A percentile compares a stretch with the other conserved stretches of the same genome.
Conservation (phyloP, 2,888 invertebrate species). For the Spialia ferax region DNA sequence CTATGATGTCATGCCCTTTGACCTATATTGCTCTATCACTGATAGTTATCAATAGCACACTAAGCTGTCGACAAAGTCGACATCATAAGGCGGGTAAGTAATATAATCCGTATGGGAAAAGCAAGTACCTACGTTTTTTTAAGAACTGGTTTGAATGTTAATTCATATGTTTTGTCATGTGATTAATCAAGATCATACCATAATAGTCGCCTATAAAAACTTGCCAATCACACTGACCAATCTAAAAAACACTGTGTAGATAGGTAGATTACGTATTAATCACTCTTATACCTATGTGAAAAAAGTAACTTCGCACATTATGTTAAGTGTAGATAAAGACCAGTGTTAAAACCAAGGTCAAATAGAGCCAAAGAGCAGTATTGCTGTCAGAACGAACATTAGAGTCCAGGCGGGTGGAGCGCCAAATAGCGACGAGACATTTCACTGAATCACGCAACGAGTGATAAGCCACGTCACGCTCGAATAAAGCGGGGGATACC, state of each 20-base stretch:
- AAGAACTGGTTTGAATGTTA: slow-evolving; percentile 31
- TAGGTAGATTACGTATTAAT: slow-evolving; percentile 23
- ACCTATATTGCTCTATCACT: slow-evolving; percentile 16
- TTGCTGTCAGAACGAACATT: slow-evolving; percentile 15
- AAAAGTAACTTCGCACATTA: slow-evolving; percentile 27
- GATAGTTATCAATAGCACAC: slow-evolving; percentile 5
- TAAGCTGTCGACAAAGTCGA: not conserved
- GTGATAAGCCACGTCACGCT: slow-evolving; percentile 46
- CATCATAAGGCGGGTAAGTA: not conserved
- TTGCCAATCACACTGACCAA: slow-evolving; percentile 7
- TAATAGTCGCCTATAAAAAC: slow-evolving; percentile 27
- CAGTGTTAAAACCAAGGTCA: slow-evolving; percentile 43
- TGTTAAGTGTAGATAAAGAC: slow-evolving; percentile 4
- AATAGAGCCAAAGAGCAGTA: slow-evolving; percentile 37
- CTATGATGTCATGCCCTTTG: slow-evolving; percentile 9
- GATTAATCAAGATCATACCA: slow-evolving; percentile 33
- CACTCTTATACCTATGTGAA: slow-evolving; percentile 19
- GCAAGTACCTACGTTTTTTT: slow-evolving; percentile 6
- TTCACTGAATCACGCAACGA: slow-evolving; percentile 27
- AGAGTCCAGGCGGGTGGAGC: slow-evolving; percentile 17
- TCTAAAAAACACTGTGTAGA: slow-evolving; percentile 10
- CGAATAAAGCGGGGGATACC: slow-evolving; percentile 42
- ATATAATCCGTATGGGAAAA: slow-evolving; percentile 3
- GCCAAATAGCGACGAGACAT: slow-evolving; percentile 25
- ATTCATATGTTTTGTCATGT: slow-evolving; percentile 16